A percentile compares a stretch with the other conserved stretches of the same genome.
phyloP scores from a whole-genome alignment of 2,797 vertebrate genomes.

The Catostomus latipinnis region DNA sequence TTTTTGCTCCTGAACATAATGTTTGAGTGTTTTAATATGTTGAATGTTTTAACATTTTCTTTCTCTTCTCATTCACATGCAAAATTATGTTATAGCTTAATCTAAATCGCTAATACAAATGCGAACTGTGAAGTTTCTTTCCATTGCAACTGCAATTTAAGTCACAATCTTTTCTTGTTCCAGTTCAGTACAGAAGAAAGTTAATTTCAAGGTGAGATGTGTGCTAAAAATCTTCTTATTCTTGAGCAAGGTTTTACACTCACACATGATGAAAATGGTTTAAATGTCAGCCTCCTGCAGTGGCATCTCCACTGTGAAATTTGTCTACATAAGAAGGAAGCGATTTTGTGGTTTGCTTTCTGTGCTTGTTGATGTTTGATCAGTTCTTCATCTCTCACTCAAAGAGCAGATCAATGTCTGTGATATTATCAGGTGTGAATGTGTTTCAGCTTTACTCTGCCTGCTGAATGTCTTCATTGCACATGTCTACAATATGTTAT shows the following conservation, averaged over 20 bases:
- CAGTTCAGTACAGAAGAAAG: too few species aligned
- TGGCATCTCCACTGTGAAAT: constrained; percentile 10
- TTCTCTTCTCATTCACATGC: too few species aligned
- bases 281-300: constrained; percentile 37
- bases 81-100: too few species aligned
- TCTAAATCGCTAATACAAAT: too few species aligned
- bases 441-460: background rate
- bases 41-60: too few species aligned
- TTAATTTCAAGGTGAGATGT: background rate
- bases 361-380: constrained; percentile 15
- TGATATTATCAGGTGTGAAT: constrained; percentile 40
- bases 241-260: constrained; percentile 5
- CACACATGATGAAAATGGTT: constrained; percentile 37
- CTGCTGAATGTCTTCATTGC: background rate
- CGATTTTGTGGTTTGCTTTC: constrained; percentile 27
- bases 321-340: constrained; percentile 39
- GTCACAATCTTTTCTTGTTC: too few species aligned
- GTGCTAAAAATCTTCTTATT: constrained; percentile 19
- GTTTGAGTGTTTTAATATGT: too few species aligned
- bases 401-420: constrained; percentile 2
- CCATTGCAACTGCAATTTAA: too few species aligned
- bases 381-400: constrained; percentile 17
- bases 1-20: too few species aligned
- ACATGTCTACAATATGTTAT: background rate
- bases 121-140: too few species aligned